Conservation (phyloP, 2,797 vertebrate genomes). For the Thaleichthys pacificus region DNA sequence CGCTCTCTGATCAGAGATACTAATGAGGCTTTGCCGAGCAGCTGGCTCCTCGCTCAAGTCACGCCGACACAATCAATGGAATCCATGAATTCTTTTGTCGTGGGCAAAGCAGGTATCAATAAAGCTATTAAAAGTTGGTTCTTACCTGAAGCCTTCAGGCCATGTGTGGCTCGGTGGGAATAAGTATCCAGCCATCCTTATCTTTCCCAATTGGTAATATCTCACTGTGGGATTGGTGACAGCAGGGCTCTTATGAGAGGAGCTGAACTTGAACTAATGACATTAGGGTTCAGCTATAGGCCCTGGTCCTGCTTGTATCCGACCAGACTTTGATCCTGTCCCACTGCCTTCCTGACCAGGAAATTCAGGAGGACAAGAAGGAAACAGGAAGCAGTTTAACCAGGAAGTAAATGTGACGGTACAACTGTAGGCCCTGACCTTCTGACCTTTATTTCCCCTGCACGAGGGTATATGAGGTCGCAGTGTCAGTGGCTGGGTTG, state of each 20-base stretch:
- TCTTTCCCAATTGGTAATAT: not conserved
- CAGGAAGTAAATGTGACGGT: not conserved
- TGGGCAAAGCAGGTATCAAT: slow-evolving; percentile 1
- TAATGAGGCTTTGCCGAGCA: slow-evolving; percentile 25
- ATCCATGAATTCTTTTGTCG: slow-evolving; percentile 5
- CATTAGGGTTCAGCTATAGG: not conserved
- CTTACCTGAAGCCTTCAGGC: slow-evolving; percentile 36
- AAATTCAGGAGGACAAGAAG: slow-evolving; percentile 2
- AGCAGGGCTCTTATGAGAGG: not conserved
- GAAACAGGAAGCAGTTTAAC: not conserved
- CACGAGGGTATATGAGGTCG: not conserved
- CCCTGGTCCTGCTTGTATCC: too few relatives aligned
- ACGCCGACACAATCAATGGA: not conserved
- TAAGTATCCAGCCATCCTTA: not conserved
- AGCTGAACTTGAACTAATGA: slow-evolving; percentile 1
- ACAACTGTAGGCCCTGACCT: slow-evolving; percentile 18
- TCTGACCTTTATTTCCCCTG: slow-evolving; percentile 9
- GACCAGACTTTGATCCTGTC: too few relatives aligned
- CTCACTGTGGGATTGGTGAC: not conserved
- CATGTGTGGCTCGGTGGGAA: slow-evolving; percentile 10
- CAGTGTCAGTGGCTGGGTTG: not conserved
- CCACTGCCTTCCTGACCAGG: not conserved
- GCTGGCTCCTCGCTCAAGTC: slow-evolving; percentile 7
- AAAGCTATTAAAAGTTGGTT: slow-evolving; percentile 8
- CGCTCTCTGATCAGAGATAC: slow-evolving; percentile 41